Evolutionary conservation across 2,888 invertebrate species (phyloP), one percentile per base, ranked within the genome.

Genomic region (Dasysyrphus tricinctus): DNA sequence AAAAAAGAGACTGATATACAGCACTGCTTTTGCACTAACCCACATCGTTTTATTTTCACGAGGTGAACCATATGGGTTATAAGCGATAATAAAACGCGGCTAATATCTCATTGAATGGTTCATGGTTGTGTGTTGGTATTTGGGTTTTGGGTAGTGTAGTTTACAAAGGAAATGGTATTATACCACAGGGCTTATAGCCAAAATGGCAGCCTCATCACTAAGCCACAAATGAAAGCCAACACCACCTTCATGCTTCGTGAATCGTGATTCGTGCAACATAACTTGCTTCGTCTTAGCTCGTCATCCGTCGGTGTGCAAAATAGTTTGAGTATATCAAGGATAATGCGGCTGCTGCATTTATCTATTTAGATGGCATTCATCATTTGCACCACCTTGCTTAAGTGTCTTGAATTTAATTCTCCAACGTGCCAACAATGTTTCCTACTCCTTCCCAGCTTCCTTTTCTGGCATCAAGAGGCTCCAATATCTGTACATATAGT

Each of bases 351-450:
- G 80, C 67, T 85, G 85, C 77, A 85, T 85, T 81, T 85, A 81
- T 85, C 80, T 69, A 80, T 80, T 80, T 77, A 82, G 75, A 75
- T 75, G 75, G 78, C 65, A 86, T 82, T 86, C 81, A 79, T 82
- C 86, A 86, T 82, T 82, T 81, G 72, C 70, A 74, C 78, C 82
- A 86, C 82, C 81, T 82, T 78, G 70, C 51, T 63, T 82, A 86
- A 86, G 86, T 86, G 86, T 82, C 82, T 78, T 61, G 75, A 82
- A 81, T 82, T 86, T 51, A 86, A 86, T 86, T 86, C 82, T 79
- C 81, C 78, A 82, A 79, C 75, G 78, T 86, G 81, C 78, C 77
- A 82, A 75, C 78, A 75, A 75, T 86, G 78, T 79, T 74, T 42
- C 47, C 73, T 4, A 12, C 37, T 7, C 59, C 2, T 19, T 37